Evolutionary conservation across 2,113 vertebrate species (phyloP), one percentile per base, ranked within the genome.

Genomic region (Bos taurus): DNA sequence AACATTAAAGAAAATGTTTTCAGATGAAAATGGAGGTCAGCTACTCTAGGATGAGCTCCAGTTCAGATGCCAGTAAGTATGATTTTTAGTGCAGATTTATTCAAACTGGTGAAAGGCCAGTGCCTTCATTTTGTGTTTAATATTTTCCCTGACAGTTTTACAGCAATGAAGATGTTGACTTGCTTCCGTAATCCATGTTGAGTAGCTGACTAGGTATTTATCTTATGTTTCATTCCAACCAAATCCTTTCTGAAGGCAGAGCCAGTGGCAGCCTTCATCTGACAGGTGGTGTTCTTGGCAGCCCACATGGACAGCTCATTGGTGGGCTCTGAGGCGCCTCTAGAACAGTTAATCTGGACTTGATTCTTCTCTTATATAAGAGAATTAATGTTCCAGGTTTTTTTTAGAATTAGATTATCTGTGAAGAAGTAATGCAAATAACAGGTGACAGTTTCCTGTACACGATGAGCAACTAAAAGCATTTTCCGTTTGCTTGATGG

Each of bases 251-350:
- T 93, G 87, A 97, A 98, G 93, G 93, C 88, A 96, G 95, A 97
- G 95, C 96, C 46, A 91, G 52, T 30, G 95, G 74, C 94, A 89
- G 77, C n/a, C 85, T 78, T 95, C 95, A 50, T 56, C n/a, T 95
- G 92, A 95, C 97, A 98, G 94, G 83, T 98, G 81, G 92, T 80
- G 9, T 98, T 94, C 95, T 95, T 98, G 97, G 95, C 91, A 82
- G n/a, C 90, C 77, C 97, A 1, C 50, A 21, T 81, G 80, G 57
- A 77, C 74, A 13, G 91, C 48, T 84, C 86, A 5, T 84, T 94
- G 59, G 81, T 91, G 96, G 40, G 59, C 81, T 97, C 91, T 36
- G 95, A 71, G 80, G 90, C 52, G 86, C 80, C 14, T 85, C 90
- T 67, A 54, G 87, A 16, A 97, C 36, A 60, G 82, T 57, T 97